Percentiles rank a stretch among this genome's conserved stretches.
Evolutionary conservation across 2,888 invertebrate species (phyloP).

Genomic region (Colostygia pectinataria): DNA sequence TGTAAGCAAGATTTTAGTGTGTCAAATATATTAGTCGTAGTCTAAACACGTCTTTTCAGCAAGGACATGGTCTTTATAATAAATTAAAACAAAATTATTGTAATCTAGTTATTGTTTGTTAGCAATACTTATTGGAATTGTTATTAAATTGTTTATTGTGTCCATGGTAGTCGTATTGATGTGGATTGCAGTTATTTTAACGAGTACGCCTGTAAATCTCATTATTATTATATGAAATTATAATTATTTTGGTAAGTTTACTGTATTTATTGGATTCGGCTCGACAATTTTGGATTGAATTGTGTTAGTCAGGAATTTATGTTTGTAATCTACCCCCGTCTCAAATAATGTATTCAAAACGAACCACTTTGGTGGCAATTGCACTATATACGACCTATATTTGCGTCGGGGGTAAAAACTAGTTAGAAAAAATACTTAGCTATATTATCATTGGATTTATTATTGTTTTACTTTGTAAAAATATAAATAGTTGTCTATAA

Average conservation of each 20-base stretch:
- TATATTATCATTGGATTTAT: slow-evolving; percentile 9
- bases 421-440: slow-evolving; percentile 16
- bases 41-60: slow-evolving; percentile 21
- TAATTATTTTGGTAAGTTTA: slow-evolving; percentile 26
- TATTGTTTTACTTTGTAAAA: slow-evolving; percentile 9
- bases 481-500: slow-evolving; percentile 6
- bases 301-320: slow-evolving; percentile 4
- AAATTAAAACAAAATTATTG: slow-evolving; percentile 40
- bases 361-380: no score
- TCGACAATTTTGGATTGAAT: slow-evolving; percentile 13
- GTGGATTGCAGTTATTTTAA: slow-evolving; percentile 34
- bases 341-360: not conserved
- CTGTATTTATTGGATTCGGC: slow-evolving; percentile 35
- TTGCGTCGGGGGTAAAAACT: slow-evolving; percentile 9
- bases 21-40: not conserved
- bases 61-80: slow-evolving; percentile 28
- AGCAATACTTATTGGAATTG: slow-evolving; percentile 37
- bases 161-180: slow-evolving; percentile 22
- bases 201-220: slow-evolving; percentile 37
- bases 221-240: slow-evolving; percentile 28
- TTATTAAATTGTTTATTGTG: slow-evolving; percentile 30
- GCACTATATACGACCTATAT: not conserved
- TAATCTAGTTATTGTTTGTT: slow-evolving; percentile 31
- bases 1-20: no score
- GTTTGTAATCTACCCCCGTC: slow-evolving; percentile 10